Conservation (phyloP, 2,888 invertebrate species). For the Amitus sp. region DNA sequence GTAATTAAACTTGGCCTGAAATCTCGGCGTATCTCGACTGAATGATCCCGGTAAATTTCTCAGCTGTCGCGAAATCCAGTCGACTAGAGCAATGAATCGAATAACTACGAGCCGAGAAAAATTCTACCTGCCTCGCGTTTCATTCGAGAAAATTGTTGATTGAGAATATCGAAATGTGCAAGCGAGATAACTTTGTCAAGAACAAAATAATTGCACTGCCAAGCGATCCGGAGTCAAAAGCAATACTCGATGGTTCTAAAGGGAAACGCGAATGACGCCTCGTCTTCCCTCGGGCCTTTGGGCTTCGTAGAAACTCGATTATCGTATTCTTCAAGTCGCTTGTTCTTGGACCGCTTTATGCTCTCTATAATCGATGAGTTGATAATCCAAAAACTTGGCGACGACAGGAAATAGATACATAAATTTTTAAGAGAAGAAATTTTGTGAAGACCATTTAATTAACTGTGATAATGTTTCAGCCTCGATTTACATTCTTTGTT, state of each 20-base stretch:
- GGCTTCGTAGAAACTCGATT: slow-evolving; percentile 18
- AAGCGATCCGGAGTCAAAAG: slow-evolving; percentile 3
- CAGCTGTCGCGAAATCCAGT: not conserved
- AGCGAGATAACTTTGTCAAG: slow-evolving; percentile 2
- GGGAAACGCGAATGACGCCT: slow-evolving; percentile 15
- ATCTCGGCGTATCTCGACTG: not conserved
- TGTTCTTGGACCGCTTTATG: slow-evolving; percentile 11
- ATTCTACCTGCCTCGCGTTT: not conserved
- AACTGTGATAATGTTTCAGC: too few species aligned
- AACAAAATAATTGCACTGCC: not conserved
- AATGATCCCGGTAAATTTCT: not conserved
- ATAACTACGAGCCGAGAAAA: not conserved
- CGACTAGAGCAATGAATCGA: not conserved
- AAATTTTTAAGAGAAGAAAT: too few species aligned
- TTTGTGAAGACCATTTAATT: too few species aligned
- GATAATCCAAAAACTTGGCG: too few species aligned
- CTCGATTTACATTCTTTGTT: too few species aligned
- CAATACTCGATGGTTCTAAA: slow-evolving; percentile 13
- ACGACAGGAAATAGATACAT: too few species aligned
- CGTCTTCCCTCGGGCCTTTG: slow-evolving; percentile 7
- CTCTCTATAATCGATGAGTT: not conserved
- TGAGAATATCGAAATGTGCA: not conserved
- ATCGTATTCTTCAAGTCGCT: slow-evolving; percentile 24
- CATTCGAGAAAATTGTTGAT: not conserved
- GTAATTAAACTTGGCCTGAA: slow-evolving; percentile 15